Conservation (phyloP, 2,888 invertebrate species). For the Ceratothoa steindachneri region DNA sequence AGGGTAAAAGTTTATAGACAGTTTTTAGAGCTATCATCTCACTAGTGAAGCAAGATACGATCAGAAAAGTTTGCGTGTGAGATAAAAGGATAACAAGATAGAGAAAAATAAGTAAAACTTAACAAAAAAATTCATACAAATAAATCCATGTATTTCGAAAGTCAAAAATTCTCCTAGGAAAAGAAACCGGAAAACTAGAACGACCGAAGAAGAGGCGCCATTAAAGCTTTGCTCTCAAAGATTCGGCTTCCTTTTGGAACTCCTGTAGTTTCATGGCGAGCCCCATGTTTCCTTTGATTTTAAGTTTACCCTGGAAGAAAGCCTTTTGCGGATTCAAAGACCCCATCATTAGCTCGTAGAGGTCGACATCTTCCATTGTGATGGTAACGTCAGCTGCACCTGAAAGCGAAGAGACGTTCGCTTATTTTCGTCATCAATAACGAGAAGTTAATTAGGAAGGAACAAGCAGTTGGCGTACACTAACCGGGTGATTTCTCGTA, state of each 20-base stretch:
- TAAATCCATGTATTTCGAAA: too few relatives aligned
- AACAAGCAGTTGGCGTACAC: background rate
- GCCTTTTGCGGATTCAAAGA: conserved; percentile 88
- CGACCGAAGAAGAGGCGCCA: too few relatives aligned
- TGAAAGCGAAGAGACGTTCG: conserved; percentile 49
- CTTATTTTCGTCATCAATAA: background rate
- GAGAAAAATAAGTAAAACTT: too few relatives aligned
- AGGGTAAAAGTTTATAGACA: too few relatives aligned
- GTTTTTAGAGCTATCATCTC: too few relatives aligned
- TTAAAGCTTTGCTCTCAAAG: conserved; percentile 51
- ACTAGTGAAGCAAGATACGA: too few relatives aligned
- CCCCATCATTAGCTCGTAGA: conserved; percentile 80
- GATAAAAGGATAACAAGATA: too few relatives aligned
- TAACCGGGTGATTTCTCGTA: background rate
- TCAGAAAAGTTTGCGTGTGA: too few relatives aligned
- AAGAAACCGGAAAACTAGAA: too few relatives aligned
- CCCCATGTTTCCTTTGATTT: conserved; percentile 90
- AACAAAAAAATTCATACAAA: too few relatives aligned
- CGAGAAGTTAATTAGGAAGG: background rate
- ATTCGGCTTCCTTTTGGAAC: conserved; percentile 59
- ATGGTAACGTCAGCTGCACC: conserved; percentile 87
- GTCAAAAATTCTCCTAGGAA: too few relatives aligned
- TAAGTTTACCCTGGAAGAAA: conserved; percentile 84
- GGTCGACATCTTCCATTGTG: conserved; percentile 80
- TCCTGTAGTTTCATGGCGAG: conserved; percentile 89